Evolutionary conservation across 2,113 vertebrate genomes (phyloP).

Genomic region (Cygnus atratus): DNA sequence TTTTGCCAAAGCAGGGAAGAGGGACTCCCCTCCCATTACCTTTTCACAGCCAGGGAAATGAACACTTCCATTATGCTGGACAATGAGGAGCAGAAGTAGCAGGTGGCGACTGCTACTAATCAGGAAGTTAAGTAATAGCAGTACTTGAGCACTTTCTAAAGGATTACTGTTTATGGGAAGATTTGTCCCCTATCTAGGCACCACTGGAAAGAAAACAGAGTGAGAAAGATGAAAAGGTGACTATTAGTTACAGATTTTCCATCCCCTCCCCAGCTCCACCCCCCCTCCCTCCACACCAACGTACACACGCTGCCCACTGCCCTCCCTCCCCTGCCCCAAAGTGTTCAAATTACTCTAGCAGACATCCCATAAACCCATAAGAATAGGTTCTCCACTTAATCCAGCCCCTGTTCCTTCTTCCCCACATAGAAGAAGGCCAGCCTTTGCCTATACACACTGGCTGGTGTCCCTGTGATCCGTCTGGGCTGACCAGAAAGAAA

Average conservation of each 20-base stretch:
- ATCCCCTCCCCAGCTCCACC: background rate
- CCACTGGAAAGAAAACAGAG: background rate
- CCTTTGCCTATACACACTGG: background rate
- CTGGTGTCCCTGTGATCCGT: background rate
- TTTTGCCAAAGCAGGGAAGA: constrained; percentile 26
- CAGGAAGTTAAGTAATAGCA: constrained; percentile 52
- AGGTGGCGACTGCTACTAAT: constrained; percentile 58
- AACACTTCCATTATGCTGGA: constrained; percentile 49
- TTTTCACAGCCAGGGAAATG: constrained; percentile 46
- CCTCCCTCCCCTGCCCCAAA: background rate
- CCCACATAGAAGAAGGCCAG: background rate
- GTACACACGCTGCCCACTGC: background rate
- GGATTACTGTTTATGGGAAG: constrained; percentile 41
- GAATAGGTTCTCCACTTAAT: background rate
- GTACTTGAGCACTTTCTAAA: constrained; percentile 36
- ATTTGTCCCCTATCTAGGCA: constrained; percentile 31
- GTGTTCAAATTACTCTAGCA: background rate
- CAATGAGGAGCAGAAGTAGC: constrained; percentile 56
- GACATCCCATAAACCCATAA: background rate
- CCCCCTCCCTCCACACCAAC: background rate
- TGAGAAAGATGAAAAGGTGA: constrained; percentile 29
- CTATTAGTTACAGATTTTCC: constrained; percentile 23
- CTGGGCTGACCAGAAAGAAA: background rate
- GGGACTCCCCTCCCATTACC: constrained; percentile 16
- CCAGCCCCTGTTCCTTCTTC: background rate